These are phyloP conservation scores for Proterorhinus semilunaris DNA, from an alignment of 2,113 vertebrate species.

Conservation along the genomic window DNA sequence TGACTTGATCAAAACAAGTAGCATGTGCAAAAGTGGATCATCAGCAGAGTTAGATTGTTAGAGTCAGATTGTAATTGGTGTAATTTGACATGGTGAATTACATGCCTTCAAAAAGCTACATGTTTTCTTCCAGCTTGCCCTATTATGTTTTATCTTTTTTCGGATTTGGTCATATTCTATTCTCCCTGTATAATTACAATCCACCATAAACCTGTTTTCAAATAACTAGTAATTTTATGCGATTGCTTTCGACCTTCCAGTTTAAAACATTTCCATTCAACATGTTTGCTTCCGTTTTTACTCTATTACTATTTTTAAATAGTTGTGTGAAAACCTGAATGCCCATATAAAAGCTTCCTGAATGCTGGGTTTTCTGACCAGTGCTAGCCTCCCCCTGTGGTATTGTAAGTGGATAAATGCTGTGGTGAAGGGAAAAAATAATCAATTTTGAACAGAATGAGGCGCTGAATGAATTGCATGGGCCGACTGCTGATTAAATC, in stretches of 20 bases:
- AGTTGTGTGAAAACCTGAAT: too few relatives aligned
- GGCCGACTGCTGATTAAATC: slow-evolving; percentile 17
- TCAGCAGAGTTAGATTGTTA: too few relatives aligned
- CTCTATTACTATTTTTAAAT: neutral
- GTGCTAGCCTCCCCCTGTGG: neutral
- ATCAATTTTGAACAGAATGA: neutral
- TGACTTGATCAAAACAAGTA: too few relatives aligned
- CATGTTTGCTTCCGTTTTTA: neutral
- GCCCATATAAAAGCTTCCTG: neutral
- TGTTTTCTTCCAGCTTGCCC: too few relatives aligned
- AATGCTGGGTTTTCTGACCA: neutral
- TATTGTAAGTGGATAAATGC: neutral
- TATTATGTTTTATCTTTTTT: too few relatives aligned
- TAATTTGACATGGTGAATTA: too few relatives aligned
- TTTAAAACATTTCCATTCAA: neutral
- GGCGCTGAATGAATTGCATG: slow-evolving; percentile 9
- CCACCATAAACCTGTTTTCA: neutral
- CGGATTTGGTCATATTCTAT: too few relatives aligned
- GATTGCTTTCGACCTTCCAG: too few relatives aligned
- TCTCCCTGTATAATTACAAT: neutral
- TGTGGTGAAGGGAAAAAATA: neutral
- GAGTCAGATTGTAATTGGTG: too few relatives aligned
- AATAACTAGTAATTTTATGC: neutral
- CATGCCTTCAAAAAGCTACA: too few relatives aligned
- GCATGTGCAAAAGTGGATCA: too few relatives aligned